Evolutionary conservation across 2,888 invertebrate genomes (phyloP).

Genomic region (Nomada ruficornis): DNA sequence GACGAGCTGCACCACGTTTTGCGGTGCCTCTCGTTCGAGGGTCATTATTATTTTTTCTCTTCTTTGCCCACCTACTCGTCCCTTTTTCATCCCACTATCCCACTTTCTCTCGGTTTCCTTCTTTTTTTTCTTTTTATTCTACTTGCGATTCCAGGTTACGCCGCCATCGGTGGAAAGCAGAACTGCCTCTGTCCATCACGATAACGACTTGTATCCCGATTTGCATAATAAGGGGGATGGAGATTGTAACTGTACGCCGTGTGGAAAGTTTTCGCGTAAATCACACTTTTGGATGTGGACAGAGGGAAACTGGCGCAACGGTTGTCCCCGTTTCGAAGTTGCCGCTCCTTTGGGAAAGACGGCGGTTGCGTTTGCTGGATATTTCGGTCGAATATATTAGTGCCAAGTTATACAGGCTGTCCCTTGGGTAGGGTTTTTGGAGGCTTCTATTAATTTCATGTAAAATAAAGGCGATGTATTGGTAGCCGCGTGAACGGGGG

Average conservation of each 20-base stretch:
- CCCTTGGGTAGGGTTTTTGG: background rate
- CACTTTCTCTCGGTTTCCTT: constrained; percentile 22
- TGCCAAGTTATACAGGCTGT: background rate
- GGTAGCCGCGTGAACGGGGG: no score
- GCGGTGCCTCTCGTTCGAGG: constrained; percentile 60
- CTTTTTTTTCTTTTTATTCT: constrained; percentile 28
- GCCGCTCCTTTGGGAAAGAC: background rate
- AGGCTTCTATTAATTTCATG: background rate
- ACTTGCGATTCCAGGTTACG: constrained; percentile 38
- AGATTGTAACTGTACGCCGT: background rate
- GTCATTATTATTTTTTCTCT: constrained; percentile 57
- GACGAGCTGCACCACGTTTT: constrained; percentile 65
- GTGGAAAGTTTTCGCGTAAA: background rate
- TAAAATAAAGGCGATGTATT: no score
- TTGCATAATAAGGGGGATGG: background rate
- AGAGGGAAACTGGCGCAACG: constrained; percentile 3
- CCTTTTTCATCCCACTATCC: background rate
- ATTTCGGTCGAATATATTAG: background rate
- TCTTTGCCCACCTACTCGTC: background rate
- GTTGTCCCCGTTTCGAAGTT: constrained; percentile 7
- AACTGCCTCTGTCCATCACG: background rate
- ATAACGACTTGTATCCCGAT: background rate
- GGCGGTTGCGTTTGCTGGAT: no score
- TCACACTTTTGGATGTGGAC: background rate
- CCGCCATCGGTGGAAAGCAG: background rate